These are phyloP conservation scores for Pelmatolapia mariae DNA, from an alignment of 2,113 vertebrate species.

Conservation along the genomic window DNA sequence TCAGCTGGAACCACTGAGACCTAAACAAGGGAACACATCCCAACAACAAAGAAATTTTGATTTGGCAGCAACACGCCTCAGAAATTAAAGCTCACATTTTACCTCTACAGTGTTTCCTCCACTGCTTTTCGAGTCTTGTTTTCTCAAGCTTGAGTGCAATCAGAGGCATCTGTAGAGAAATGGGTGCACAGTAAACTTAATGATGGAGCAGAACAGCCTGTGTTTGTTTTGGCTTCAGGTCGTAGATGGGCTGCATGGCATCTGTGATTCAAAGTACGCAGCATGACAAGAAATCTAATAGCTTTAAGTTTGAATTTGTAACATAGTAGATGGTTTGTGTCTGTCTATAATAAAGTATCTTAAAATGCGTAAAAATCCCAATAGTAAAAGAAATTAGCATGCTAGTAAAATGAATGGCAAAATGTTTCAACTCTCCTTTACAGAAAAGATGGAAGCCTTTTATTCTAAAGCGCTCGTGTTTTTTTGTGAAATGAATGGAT, in stretches of 20 bases:
- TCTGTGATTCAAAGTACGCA: neutral
- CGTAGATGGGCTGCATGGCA: neutral
- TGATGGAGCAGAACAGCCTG: neutral
- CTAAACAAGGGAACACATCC: conserved; percentile 38
- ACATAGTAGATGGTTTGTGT: neutral
- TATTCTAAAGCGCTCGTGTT: neutral
- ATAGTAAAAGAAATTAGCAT: neutral
- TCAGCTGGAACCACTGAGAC: conserved; percentile 35
- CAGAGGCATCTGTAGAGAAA: conserved; percentile 23
- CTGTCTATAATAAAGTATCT: neutral
- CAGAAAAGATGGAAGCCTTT: accelerated
- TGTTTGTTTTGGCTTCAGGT: conserved; percentile 16
- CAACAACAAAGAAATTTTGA: conserved; percentile 64
- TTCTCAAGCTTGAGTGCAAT: conserved; percentile 45
- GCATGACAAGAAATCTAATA: neutral
- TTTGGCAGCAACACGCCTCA: conserved; percentile 53
- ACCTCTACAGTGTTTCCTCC: conserved; percentile 30
- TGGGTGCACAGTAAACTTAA: neutral
- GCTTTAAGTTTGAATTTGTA: neutral
- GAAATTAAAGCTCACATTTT: conserved; percentile 32
- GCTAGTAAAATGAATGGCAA: neutral
- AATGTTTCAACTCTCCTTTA: neutral
- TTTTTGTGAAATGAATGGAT: neutral
- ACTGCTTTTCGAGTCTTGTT: conserved; percentile 16
- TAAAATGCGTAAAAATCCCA: neutral